phyloP scores from a whole-genome alignment of 1,140 invertebrate species.

The Camponotus floridanus region DNA sequence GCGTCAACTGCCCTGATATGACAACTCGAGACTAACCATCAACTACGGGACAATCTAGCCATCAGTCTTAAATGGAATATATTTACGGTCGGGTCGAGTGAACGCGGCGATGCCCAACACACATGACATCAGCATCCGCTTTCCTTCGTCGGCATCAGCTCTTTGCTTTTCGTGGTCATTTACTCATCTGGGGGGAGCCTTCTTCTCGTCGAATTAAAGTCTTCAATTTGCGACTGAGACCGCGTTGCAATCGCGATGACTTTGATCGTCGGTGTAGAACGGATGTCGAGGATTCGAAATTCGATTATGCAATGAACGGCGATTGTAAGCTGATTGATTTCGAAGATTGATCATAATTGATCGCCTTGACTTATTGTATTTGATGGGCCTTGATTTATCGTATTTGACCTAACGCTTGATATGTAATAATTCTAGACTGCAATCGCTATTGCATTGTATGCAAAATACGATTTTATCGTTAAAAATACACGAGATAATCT shows the following conservation, averaged over 20 bases:
- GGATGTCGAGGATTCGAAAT: not conserved
- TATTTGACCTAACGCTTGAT: not conserved
- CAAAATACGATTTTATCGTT: not conserved
- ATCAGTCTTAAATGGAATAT: constrained; percentile 77
- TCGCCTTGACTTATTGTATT: too few species aligned
- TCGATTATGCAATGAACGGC: not conserved
- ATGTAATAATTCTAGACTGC: not conserved
- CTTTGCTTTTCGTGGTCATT: constrained; percentile 33
- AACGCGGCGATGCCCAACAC: constrained; percentile 5
- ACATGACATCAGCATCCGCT: constrained; percentile 55
- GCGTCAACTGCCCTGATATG: constrained; percentile 69
- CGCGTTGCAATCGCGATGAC: not conserved
- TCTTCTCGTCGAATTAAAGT: not conserved
- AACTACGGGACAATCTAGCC: constrained; percentile 75
- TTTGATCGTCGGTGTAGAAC: not conserved
- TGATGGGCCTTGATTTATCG: too few species aligned
- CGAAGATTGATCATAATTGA: not conserved
- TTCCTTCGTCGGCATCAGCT: not conserved
- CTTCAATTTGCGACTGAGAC: not conserved
- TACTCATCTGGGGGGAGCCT: not conserved
- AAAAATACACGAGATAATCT: not conserved
- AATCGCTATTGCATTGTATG: not conserved
- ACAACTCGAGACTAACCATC: constrained; percentile 67
- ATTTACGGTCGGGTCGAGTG: constrained; percentile 70
- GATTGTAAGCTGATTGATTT: not conserved